Evolutionary conservation across 2,888 invertebrate genomes (phyloP).

Genomic region (Epirrhoe tristata): DNA sequence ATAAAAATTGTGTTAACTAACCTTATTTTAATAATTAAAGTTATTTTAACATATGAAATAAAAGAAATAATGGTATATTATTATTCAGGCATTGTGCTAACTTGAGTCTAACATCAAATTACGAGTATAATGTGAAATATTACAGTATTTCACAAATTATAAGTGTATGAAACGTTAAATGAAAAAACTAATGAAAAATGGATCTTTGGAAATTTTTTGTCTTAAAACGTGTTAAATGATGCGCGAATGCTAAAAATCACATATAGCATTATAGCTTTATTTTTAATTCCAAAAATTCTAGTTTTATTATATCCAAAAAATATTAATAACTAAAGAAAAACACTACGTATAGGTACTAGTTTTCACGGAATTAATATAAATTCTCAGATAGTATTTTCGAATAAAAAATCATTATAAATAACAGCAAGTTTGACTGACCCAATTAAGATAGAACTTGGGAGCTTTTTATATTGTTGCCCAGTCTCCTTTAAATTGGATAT

Average conservation of each 20-base stretch:
- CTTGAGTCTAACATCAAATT: neutral
- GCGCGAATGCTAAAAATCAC: neutral
- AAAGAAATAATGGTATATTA: neutral
- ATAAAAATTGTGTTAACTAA: conserved; percentile 28
- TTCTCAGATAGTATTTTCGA: neutral
- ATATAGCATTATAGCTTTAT: neutral
- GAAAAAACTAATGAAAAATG: neutral
- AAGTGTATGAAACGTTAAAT: neutral
- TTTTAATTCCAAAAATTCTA: neutral
- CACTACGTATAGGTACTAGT: too few relatives aligned
- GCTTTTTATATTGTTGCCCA: neutral
- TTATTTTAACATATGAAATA: conserved; percentile 3
- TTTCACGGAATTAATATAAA: too few relatives aligned
- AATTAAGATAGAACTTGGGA: conserved; percentile 16
- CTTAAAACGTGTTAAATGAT: neutral
- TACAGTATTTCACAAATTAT: neutral
- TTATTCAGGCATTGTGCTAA: neutral
- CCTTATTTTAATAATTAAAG: conserved; percentile 1
- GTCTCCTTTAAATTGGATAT: conserved; percentile 9
- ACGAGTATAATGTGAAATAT: neutral
- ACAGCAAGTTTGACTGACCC: too few relatives aligned
- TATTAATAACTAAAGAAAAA: neutral
- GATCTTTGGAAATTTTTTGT: conserved; percentile 15
- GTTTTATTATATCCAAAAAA: neutral
- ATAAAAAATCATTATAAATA: neutral